phyloP scores from a whole-genome alignment of 2,888 invertebrate genomes.

The Xanthia icteritia region DNA sequence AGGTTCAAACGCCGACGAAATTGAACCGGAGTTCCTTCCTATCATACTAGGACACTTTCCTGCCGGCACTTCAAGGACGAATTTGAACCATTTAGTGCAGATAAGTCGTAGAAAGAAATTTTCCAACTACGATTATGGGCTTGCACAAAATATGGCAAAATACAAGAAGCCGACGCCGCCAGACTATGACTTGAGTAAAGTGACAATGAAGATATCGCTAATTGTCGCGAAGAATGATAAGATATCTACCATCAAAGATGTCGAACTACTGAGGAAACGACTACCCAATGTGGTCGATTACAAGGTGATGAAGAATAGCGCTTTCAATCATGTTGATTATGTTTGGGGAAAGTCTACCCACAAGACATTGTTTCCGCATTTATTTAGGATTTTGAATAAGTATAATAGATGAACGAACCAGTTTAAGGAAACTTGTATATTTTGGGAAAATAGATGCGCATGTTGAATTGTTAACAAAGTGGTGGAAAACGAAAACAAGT shows the following conservation, averaged over 20 bases:
- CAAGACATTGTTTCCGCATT: constrained; percentile 54
- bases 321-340: constrained; percentile 74
- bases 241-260: constrained; percentile 71
- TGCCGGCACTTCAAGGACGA: constrained; percentile 73
- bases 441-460: neutral
- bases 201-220: constrained; percentile 70
- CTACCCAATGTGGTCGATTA: constrained; percentile 71
- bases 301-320: constrained; percentile 49
- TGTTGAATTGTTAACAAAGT: neutral
- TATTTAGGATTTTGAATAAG: constrained; percentile 62
- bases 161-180: constrained; percentile 72
- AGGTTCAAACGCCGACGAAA: constrained; percentile 62
- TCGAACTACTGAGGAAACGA: constrained; percentile 55
- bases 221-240: constrained; percentile 72
- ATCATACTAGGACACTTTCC: constrained; percentile 71
- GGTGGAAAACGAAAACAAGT: neutral
- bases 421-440: too few species aligned
- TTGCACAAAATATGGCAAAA: constrained; percentile 61
- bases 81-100: constrained; percentile 73
- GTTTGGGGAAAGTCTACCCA: constrained; percentile 71
- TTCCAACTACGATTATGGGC: constrained; percentile 74
- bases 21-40: constrained; percentile 69
- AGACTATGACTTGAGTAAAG: constrained; percentile 71
- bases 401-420: constrained; percentile 52
- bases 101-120: constrained; percentile 68